phyloP scores from a whole-genome alignment of 2,113 vertebrate genomes.

The Dolichotis patagonum region DNA sequence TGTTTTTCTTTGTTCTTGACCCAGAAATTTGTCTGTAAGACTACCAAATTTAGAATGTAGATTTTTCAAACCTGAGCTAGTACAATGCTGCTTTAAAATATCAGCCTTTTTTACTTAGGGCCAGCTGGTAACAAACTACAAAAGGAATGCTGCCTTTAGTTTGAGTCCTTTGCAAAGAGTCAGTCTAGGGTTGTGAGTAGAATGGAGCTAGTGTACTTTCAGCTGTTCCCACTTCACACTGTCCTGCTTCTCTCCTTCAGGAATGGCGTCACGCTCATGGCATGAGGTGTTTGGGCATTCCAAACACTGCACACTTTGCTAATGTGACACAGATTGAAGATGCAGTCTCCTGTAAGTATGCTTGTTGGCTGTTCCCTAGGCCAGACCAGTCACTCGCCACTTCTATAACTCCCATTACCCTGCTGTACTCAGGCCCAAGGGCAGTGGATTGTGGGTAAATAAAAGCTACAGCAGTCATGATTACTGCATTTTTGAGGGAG shows the following conservation, averaged over 20 bases:
- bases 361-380: neutral
- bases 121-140: neutral
- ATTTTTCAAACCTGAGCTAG: neutral
- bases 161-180: neutral
- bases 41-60: neutral
- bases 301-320: conserved; percentile 98
- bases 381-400: neutral
- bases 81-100: neutral
- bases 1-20: neutral
- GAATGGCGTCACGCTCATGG: conserved; percentile 99
- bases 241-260: conserved; percentile 81
- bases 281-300: conserved; percentile 98
- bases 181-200: neutral
- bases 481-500: neutral
- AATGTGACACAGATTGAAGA: conserved; percentile 99
- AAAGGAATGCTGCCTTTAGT: neutral
- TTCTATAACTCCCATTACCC: neutral
- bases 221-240: neutral
- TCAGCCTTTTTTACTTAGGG: neutral
- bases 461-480: neutral
- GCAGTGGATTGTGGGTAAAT: neutral
- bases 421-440: neutral
- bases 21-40: neutral
- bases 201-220: neutral
- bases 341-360: conserved; percentile 94